A percentile compares a stretch with the other conserved stretches of the same genome.
Conservation (phyloP, 2,888 invertebrate species). For the Carabus problematicus region DNA sequence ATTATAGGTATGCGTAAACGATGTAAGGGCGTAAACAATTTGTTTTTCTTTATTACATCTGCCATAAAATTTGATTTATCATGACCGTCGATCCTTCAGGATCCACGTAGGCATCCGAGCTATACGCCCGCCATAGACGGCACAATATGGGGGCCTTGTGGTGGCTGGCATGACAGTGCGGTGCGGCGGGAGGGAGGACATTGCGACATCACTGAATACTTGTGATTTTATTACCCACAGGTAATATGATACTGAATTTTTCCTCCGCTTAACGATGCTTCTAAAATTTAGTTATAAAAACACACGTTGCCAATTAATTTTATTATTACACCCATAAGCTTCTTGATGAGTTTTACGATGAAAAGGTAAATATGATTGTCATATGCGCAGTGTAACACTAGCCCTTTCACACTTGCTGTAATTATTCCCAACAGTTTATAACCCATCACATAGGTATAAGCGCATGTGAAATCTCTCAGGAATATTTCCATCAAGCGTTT, state of each 20-base stretch:
- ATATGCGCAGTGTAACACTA: not conserved
- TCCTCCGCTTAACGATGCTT: slow-evolving; percentile 25
- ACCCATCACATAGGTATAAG: no score
- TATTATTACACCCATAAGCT: slow-evolving; percentile 41
- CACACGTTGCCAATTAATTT: slow-evolving; percentile 38
- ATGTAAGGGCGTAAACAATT: slow-evolving; percentile 37
- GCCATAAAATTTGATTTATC: slow-evolving; percentile 37
- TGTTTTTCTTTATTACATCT: slow-evolving; percentile 36
- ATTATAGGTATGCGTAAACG: slow-evolving; percentile 24
- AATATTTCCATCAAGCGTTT: no score
- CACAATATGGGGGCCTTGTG: not conserved
- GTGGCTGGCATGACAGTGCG: not conserved
- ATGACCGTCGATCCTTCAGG: slow-evolving; percentile 15
- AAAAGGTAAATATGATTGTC: slow-evolving; percentile 34
- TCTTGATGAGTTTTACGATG: slow-evolving; percentile 41
- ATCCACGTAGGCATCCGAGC: slow-evolving; percentile 22
- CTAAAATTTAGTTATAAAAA: slow-evolving; percentile 42
- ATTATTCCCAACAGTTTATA: no score
- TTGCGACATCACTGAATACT: not conserved
- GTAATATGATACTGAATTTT: slow-evolving; percentile 35
- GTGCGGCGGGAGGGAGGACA: not conserved
- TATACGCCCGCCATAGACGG: not conserved
- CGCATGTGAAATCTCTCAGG: no score
- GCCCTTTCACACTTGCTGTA: no score
- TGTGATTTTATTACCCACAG: slow-evolving; percentile 35